Evolutionary conservation across 1,140 invertebrate species (phyloP).

Genomic region (Listronotus bonariensis): DNA sequence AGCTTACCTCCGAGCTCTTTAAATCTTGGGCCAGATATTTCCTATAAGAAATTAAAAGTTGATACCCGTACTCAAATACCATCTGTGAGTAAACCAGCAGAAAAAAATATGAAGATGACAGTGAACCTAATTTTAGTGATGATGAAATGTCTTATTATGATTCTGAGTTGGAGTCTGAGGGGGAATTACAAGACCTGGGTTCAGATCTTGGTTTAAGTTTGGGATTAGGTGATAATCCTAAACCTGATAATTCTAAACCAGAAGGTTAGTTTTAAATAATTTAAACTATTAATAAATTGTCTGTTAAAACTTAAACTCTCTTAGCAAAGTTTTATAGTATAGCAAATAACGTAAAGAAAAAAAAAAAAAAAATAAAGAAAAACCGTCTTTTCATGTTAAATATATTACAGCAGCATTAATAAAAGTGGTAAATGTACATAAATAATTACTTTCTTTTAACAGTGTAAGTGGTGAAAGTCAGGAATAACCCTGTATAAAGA

Average conservation of each 20-base stretch:
- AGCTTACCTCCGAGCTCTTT: constrained; percentile 23
- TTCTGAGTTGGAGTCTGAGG: constrained; percentile 49
- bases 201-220: constrained; percentile 29
- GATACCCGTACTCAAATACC: constrained; percentile 3
- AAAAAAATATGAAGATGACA: constrained; percentile 29
- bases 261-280: not conserved
- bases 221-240: constrained; percentile 15
- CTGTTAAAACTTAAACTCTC: too few species aligned
- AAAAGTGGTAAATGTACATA: too few species aligned
- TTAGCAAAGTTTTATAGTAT: too few species aligned
- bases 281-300: too few species aligned
- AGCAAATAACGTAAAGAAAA: too few species aligned
- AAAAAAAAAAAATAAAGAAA: too few species aligned
- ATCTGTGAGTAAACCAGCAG: too few species aligned
- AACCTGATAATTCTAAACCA: constrained; percentile 2
- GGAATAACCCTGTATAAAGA: too few species aligned
- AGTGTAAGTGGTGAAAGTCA: too few species aligned
- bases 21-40: constrained; percentile 35
- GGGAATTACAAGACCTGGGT: constrained; percentile 38
- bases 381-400: too few species aligned
- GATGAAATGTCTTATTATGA: constrained; percentile 50
- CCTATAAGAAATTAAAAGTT: constrained; percentile 43
- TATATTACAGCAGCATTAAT: too few species aligned
- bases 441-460: too few species aligned
- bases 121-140: constrained; percentile 46